Conservation (phyloP, 2,888 invertebrate genomes). For the Tinea pellionella region DNA sequence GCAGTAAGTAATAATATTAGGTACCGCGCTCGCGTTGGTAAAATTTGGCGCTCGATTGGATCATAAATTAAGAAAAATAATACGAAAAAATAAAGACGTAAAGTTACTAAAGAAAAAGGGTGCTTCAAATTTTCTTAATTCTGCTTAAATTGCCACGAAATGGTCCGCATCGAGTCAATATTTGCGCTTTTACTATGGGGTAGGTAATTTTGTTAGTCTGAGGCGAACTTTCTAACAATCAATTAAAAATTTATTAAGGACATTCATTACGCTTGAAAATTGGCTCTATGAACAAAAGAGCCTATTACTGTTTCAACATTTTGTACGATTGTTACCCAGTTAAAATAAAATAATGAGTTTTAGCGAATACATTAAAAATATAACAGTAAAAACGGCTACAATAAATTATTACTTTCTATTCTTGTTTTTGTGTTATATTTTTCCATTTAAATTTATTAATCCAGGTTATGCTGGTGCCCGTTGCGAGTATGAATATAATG, state of each 20-base stretch:
- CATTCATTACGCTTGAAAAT: background rate
- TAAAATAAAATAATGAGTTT: too few relatives aligned
- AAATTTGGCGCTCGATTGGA: constrained; percentile 9
- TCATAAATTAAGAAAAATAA: constrained; percentile 11
- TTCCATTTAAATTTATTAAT: background rate
- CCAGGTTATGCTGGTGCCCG: constrained; percentile 77
- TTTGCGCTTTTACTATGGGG: background rate
- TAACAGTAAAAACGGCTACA: too few relatives aligned
- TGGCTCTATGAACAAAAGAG: background rate
- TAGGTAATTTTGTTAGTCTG: background rate
- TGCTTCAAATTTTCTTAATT: constrained; percentile 1
- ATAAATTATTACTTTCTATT: too few relatives aligned
- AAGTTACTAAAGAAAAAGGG: background rate
- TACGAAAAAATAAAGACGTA: constrained; percentile 5
- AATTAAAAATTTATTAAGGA: background rate
- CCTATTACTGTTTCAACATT: too few relatives aligned
- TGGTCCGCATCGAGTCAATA: background rate
- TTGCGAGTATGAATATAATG: constrained; percentile 81
- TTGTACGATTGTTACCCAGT: too few relatives aligned
- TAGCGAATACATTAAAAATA: too few relatives aligned
- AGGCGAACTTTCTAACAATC: background rate
- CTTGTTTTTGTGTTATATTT: too few relatives aligned
- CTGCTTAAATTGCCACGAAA: background rate
- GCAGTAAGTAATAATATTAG: constrained; percentile 8
- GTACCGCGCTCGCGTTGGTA: background rate